Percentiles rank a stretch among this genome's conserved stretches.
These are phyloP conservation scores for Eucera pruinosa DNA, from an alignment of 2,888 invertebrate species.

Conservation along the genomic window DNA sequence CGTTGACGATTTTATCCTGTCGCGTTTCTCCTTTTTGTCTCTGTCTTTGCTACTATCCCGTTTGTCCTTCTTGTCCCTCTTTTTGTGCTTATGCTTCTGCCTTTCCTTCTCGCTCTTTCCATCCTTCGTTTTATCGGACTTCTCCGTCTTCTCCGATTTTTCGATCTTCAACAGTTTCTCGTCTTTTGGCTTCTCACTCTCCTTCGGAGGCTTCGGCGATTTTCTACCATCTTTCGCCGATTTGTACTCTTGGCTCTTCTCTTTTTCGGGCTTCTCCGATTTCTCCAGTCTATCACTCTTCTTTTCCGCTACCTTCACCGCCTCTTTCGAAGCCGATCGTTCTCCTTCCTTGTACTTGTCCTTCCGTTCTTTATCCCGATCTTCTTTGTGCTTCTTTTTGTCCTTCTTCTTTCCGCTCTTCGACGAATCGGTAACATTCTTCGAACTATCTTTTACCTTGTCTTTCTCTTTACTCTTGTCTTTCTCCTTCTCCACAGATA, in stretches of 20 bases:
- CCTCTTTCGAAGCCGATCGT: conserved; percentile 85
- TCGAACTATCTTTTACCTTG: conserved; percentile 85
- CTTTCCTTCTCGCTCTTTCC: conserved; percentile 81
- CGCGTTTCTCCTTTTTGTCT: conserved; percentile 83
- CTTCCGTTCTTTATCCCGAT: conserved; percentile 86
- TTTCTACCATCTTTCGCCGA: conserved; percentile 83
- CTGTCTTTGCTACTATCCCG: conserved; percentile 88
- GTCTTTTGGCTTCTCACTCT: conserved; percentile 80
- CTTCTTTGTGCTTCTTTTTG: conserved; percentile 87
- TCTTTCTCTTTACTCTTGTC: conserved; percentile 87
- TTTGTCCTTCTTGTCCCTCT: conserved; percentile 87
- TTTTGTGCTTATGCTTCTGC: conserved; percentile 86
- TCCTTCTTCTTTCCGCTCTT: conserved; percentile 85
- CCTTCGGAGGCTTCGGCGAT: conserved; percentile 77
- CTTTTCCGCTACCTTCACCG: conserved; percentile 84
- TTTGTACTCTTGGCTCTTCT: conserved; percentile 85
- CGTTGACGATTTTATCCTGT: conserved; percentile 78
- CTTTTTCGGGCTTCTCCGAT: conserved; percentile 88
- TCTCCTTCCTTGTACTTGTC: conserved; percentile 85
- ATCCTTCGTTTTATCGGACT: conserved; percentile 78
- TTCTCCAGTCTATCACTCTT: conserved; percentile 88
- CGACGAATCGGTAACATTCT: conserved; percentile 85
- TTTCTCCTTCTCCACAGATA: conserved; percentile 84
- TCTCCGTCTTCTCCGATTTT: conserved; percentile 79
- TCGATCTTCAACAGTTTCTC: conserved; percentile 69